Percentiles rank a stretch among this genome's conserved stretches.
Conservation (phyloP, 2,888 invertebrate genomes). For the Eupithecia pulchellata region DNA sequence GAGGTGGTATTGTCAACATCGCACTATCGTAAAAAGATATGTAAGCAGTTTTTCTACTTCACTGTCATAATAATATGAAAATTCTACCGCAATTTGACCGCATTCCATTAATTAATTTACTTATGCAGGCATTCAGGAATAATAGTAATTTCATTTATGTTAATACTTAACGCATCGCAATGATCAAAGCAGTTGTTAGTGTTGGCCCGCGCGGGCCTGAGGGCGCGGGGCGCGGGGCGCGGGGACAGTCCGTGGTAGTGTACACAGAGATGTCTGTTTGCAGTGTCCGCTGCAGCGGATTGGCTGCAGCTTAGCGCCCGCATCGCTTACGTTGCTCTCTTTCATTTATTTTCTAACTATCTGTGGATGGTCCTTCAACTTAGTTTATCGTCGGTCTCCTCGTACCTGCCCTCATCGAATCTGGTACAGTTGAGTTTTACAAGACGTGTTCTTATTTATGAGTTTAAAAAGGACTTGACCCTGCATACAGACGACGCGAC, state of each 20-base stretch:
- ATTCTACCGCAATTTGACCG: too few species aligned
- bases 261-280: constrained; percentile 22
- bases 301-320: constrained; percentile 15
- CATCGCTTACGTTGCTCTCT: background rate
- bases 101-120: too few species aligned
- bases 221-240: too few species aligned
- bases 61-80: too few species aligned
- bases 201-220: background rate
- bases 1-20: too few species aligned
- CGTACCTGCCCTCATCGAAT: background rate
- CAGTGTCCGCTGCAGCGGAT: constrained; percentile 17
- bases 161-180: too few species aligned
- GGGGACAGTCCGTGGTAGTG: background rate
- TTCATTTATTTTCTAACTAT: background rate
- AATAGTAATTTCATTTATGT: too few species aligned
- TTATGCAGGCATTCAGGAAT: too few species aligned
- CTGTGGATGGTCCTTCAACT: background rate
- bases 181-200: too few species aligned
- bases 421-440: background rate
- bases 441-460: background rate
- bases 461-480: background rate
- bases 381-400: background rate
- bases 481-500: background rate
- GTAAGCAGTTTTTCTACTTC: too few species aligned
- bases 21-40: too few species aligned